Conservation (phyloP, 2,888 invertebrate genomes). For the Tachina fera region DNA sequence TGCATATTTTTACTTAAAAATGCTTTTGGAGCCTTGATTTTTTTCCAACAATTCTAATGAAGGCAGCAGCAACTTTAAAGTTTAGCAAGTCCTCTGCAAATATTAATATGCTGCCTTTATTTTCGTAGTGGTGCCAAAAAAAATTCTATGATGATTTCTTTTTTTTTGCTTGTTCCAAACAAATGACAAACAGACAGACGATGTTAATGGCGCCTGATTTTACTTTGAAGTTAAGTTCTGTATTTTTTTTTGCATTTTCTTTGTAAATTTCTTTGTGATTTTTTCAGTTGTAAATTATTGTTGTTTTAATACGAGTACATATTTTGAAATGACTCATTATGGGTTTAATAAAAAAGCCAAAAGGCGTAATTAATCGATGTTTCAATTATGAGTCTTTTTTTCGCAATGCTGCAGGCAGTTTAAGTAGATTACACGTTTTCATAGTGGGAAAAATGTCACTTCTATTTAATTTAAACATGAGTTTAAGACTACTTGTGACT, state of each 20-base stretch:
- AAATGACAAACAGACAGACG: conserved; percentile 67
- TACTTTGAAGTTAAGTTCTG: conserved; percentile 78
- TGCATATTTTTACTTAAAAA: too few species aligned
- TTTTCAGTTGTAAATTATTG: conserved; percentile 31
- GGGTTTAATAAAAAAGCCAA: conserved; percentile 75
- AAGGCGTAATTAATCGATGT: conserved; percentile 81
- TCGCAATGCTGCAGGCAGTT: background rate
- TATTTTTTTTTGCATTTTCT: conserved; percentile 63
- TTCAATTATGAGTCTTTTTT: conserved; percentile 56
- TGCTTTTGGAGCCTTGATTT: background rate
- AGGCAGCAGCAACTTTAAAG: background rate
- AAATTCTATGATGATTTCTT: conserved; percentile 5
- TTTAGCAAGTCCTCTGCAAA: background rate
- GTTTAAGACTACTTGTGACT: conserved; percentile 29
- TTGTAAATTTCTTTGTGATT: conserved; percentile 76
- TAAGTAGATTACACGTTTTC: background rate
- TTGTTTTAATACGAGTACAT: conserved; percentile 68
- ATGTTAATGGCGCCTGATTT: conserved; percentile 60
- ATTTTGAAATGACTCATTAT: conserved; percentile 64
- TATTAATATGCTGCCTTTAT: background rate
- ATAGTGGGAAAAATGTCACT: background rate
- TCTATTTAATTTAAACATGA: conserved; percentile 30
- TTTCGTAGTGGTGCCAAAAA: conserved; percentile 8
- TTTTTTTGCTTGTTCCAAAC: conserved; percentile 54
- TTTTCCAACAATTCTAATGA: background rate